Evolutionary conservation across 1,140 invertebrate genomes (phyloP), one percentile per base, ranked within the genome.

Genomic region (Teleopsis dalmanni): DNA sequence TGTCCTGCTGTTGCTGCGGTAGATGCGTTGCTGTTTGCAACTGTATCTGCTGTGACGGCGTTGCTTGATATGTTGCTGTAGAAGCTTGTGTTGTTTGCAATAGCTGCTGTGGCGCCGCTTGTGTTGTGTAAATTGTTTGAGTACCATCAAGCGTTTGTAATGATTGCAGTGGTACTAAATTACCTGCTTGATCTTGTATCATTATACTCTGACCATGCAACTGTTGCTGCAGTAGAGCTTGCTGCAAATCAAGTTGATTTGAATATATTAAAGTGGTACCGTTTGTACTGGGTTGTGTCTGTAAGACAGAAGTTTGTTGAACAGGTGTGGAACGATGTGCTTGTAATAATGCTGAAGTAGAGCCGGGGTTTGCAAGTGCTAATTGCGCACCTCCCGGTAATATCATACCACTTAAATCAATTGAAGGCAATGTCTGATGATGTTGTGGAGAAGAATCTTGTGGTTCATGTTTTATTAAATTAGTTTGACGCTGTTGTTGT

Each of bases 321-420:
- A n/a, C 8, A 9, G 29, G 29, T n/a, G 27, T 29, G 27, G 27
- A 29, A 13, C 41, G 49, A 33, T 51, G 50, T 3, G 27, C n/a
- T 16, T 52, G 50, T n/a, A 47, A 22, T 54, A 67, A 57, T 0
- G 61, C 55, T 26, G 59, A 60, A 21, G 56, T 67, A 25, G 64
- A 57, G 0, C 59, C 58, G 0, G 64, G 64, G 48, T 67, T 67
- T 34, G 64, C 64, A 13, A 67, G 36, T 4, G 63, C 63, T 41
- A 67, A 25, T 36, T 67, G 64, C 1, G 64, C 64, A 3, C 64
- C 64, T 8, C 64, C 64, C 3, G 64, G 64, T 46, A 67, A 47
- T 22, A 67, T 67, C 64, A 67, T 67, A 21, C 64, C 64, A 44
- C 64, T 67, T 22, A 67, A 66, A 51, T 67, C 64, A 9, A 67